Evolutionary conservation across 2,797 vertebrate genomes (phyloP).

Genomic region (Scolopax rusticola): DNA sequence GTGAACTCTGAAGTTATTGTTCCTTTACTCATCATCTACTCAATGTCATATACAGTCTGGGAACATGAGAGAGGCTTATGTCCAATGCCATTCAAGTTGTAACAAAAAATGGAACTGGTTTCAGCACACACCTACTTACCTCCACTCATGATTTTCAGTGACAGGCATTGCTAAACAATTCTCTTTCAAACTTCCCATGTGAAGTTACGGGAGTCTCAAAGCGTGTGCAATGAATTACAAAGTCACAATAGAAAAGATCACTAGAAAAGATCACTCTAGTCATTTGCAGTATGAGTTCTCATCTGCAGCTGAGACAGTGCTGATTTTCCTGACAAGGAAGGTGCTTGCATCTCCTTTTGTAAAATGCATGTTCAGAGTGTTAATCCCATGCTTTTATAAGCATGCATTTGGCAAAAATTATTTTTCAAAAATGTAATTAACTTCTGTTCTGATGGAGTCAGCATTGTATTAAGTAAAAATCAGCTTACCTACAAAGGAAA

Average conservation of each 20-base stretch:
- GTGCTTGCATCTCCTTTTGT: background rate
- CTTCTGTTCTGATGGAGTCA: background rate
- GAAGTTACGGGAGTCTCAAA: background rate
- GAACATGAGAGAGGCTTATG: background rate
- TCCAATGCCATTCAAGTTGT: background rate
- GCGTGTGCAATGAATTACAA: too few species aligned
- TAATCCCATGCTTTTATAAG: background rate
- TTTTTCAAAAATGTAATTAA: background rate
- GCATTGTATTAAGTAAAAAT: background rate
- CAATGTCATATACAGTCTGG: background rate
- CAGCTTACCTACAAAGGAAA: background rate
- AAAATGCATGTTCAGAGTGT: background rate
- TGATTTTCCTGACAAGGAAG: background rate
- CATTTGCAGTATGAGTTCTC: background rate
- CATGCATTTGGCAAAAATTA: background rate
- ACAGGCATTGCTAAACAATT: background rate
- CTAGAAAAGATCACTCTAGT: background rate
- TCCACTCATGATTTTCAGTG: background rate
- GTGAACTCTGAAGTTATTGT: background rate
- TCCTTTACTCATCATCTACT: background rate
- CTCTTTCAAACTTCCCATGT: accelerated
- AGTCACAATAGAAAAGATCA: background rate
- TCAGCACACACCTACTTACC: background rate
- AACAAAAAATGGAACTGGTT: background rate
- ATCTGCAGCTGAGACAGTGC: background rate